A percentile compares a stretch with the other conserved stretches of the same genome.
Evolutionary conservation across 2,888 invertebrate species (phyloP).

Genomic region (Patella ulyssiponensis): DNA sequence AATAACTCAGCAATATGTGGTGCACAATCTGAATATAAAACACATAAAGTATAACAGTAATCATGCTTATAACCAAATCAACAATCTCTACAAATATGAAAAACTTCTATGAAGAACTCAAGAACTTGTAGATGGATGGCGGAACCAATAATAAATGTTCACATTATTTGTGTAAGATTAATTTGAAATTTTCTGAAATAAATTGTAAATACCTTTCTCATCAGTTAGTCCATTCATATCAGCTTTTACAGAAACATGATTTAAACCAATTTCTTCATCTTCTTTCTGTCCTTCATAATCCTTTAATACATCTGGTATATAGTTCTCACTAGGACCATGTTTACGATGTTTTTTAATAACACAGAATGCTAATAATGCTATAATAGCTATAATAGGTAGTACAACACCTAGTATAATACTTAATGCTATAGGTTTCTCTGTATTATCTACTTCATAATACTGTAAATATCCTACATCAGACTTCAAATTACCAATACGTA

Average conservation of each 20-base stretch:
- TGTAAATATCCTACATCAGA: slow-evolving; percentile 55
- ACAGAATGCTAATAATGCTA: slow-evolving; percentile 61
- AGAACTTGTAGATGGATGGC: not conserved
- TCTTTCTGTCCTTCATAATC: slow-evolving; percentile 58
- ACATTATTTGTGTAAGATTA: too few species aligned
- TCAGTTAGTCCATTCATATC: slow-evolving; percentile 60
- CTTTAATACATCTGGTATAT: slow-evolving; percentile 64
- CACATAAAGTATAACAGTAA: not conserved
- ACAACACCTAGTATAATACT: slow-evolving; percentile 67
- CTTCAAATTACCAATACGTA: slow-evolving; percentile 56
- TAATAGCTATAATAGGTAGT: slow-evolving; percentile 63
- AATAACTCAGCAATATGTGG: slow-evolving; percentile 62
- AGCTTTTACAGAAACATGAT: slow-evolving; percentile 58
- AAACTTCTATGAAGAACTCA: not conserved
- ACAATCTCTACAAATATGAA: not conserved
- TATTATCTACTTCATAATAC: slow-evolving; percentile 46
- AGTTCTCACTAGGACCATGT: slow-evolving; percentile 58
- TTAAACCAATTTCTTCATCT: slow-evolving; percentile 57
- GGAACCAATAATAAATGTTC: not conserved
- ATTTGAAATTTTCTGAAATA: too few species aligned
- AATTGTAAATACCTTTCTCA: slow-evolving; percentile 45
- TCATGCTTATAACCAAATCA: not conserved
- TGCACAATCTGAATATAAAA: slow-evolving; percentile 48
- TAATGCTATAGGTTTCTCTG: slow-evolving; percentile 57
- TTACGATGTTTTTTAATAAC: slow-evolving; percentile 62